A percentile compares a stretch with the other conserved stretches of the same genome.
Conservation (phyloP, 2,113 vertebrate species). For the Oreotragus oreotragus region DNA sequence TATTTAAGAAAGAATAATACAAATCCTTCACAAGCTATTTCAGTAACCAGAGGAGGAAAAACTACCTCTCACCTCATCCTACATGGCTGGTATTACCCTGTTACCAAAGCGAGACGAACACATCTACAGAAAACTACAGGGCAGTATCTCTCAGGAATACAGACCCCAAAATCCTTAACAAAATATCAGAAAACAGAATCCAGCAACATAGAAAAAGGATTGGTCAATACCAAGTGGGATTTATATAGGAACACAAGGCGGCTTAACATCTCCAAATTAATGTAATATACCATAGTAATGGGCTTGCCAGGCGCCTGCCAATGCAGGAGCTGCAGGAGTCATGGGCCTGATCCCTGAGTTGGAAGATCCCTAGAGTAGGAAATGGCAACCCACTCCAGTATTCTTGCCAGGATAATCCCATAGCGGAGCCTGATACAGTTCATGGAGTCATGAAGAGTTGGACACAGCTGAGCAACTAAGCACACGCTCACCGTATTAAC, state of each 20-base stretch:
- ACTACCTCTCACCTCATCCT: neutral
- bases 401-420: neutral
- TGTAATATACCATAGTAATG: neutral
- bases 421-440: neutral
- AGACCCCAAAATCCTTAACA: neutral
- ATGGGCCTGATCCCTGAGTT: neutral
- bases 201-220: neutral
- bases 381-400: neutral
- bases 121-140: neutral
- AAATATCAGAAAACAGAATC: neutral
- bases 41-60: neutral
- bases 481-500: neutral
- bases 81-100: neutral
- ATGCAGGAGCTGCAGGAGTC: neutral
- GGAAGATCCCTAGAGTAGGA: neutral
- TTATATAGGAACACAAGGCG: neutral
- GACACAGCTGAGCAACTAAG: neutral
- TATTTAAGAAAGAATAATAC: neutral
- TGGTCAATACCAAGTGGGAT: neutral
- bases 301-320: neutral
- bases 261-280: neutral
- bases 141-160: neutral
- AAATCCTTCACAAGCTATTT: neutral
- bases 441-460: neutral
- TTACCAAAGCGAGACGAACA: neutral